Evolutionary conservation across 2,113 vertebrate species (phyloP), one percentile per base, ranked within the genome.

Genomic region (Leptosomus discolor): DNA sequence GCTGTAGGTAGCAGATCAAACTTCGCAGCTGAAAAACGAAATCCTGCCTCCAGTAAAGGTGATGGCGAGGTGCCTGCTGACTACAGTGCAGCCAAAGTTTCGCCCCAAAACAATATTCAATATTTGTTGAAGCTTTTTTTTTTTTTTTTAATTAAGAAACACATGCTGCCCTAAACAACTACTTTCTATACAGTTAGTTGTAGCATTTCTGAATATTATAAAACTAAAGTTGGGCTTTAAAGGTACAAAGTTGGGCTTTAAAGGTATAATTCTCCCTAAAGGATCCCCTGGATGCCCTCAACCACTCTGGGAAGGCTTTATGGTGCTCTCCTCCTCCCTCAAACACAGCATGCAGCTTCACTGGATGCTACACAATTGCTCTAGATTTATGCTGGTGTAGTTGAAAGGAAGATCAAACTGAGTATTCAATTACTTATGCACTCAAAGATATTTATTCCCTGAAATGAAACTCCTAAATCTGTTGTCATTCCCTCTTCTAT

Each of bases 391-490:
- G 65, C 17, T 85, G 74, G 20, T 51, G 11, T 16, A 54, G 84
- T 77, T 91, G 86, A 92, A 82, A 88, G 84, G 60, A 85, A 91
- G 87, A 91, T 93, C 90, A 95, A 94, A 82, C 36, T 45, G 77
- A 85, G 46, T 51, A 76, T 85, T 88, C 81, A 69, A 65, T 96
- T 96, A 87, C 56, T 91, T 82, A 89, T 46, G 69, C 80, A 68
- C 45, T 94, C 92, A 82, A 75, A 84, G 79, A 75, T 90, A 93
- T 92, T 94, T 94, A 78, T 85, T 79, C 88, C 50, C 48, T 0
- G 0, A 91, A 74, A 96, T 37, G 56, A 94, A 91, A n/a, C 65
- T 79, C 77, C 53, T 96, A 91, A 92, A 87, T 87, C 61, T 87
- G 61, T 78, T 97, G 29, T 88, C 57, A 37, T 85, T 92, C 78